These are phyloP conservation scores for Chiloscyllium punctatum DNA, from an alignment of 2,797 vertebrate species.

Conservation along the genomic window DNA sequence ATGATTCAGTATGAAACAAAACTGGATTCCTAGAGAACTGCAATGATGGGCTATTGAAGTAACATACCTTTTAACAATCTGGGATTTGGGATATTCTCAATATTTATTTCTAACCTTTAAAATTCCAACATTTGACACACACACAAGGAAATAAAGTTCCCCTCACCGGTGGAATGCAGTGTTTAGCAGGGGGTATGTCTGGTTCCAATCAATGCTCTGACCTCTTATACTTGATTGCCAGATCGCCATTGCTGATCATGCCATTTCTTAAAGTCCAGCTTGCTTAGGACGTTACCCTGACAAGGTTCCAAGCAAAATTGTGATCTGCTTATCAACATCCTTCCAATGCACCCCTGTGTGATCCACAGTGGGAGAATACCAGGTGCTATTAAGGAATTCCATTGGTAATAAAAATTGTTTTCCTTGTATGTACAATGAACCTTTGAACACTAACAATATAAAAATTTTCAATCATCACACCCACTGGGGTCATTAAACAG, in stretches of 20 bases:
- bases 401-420: not conserved
- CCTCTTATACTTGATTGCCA: not conserved
- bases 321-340: not conserved
- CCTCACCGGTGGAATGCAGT: not conserved
- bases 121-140: not conserved
- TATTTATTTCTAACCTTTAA: too few species aligned
- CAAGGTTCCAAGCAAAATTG: not conserved
- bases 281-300: not conserved
- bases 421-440: not conserved
- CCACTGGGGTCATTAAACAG: not conserved
- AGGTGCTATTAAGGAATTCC: not conserved
- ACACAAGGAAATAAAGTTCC: not conserved
- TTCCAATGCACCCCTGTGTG: not conserved
- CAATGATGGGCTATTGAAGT: too few species aligned
- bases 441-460: not conserved
- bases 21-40: not conserved
- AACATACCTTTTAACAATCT: too few species aligned
- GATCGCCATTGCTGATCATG: not conserved
- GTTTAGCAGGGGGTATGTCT: not conserved
- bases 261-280: not conserved
- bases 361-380: not conserved
- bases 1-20: not conserved
- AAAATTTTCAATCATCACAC: not conserved
- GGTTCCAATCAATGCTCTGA: not conserved
- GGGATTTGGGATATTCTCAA: too few species aligned